Conservation (phyloP, 2,113 vertebrate genomes). For the Gnathonemus longibarbis region DNA sequence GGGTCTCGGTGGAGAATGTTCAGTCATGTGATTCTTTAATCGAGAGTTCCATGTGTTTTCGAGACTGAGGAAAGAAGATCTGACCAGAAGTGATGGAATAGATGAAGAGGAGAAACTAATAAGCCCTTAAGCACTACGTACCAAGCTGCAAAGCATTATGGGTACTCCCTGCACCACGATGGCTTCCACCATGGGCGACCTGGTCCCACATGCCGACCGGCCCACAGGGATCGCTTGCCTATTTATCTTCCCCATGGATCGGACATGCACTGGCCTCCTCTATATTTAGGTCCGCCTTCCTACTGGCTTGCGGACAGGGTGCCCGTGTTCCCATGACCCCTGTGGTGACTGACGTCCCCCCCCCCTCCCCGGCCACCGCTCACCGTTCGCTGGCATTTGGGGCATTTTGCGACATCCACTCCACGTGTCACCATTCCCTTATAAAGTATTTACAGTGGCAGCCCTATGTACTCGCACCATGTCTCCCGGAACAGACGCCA, state of each 20-base stretch:
- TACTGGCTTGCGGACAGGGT: constrained; percentile 66
- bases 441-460: constrained; percentile 50
- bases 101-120: not conserved
- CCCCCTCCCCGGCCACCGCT: constrained; percentile 48
- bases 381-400: constrained; percentile 29
- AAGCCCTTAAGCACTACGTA: not conserved
- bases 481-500: not conserved
- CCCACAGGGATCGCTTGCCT: constrained; percentile 40
- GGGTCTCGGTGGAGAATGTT: not conserved
- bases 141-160: not conserved
- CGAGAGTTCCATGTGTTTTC: not conserved
- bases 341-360: constrained; percentile 40
- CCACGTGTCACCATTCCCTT: constrained; percentile 53
- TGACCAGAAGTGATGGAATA: not conserved
- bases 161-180: not conserved
- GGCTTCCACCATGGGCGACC: constrained; percentile 14
- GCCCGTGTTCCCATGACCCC: constrained; percentile 74
- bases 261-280: constrained; percentile 46
- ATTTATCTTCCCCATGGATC: constrained; percentile 48
- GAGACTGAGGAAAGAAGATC: not conserved
- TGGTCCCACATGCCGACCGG: constrained; percentile 30
- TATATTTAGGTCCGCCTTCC: constrained; percentile 73
- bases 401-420: constrained; percentile 54
- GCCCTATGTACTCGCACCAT: not conserved
- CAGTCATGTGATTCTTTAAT: not conserved